Evolutionary conservation across 2,113 vertebrate species (phyloP).

Genomic region (Elaphurus davidianus): DNA sequence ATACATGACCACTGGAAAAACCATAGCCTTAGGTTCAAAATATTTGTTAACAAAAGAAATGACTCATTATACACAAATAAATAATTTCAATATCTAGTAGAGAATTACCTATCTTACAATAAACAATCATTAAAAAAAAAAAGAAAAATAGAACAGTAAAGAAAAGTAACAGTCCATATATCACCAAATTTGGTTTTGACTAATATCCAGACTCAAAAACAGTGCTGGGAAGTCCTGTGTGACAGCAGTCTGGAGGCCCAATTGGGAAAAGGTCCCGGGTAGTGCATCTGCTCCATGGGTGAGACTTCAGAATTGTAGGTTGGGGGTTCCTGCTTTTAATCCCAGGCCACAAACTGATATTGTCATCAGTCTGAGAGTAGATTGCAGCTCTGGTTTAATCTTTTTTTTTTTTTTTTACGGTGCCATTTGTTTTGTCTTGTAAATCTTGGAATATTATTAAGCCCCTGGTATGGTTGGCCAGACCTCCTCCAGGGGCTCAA

Average conservation of each 20-base stretch:
- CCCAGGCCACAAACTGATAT: neutral
- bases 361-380: neutral
- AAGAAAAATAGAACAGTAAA: neutral
- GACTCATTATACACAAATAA: neutral
- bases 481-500: neutral
- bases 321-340: neutral
- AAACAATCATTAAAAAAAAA: neutral
- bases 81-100: neutral
- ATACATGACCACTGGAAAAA: too few relatives aligned
- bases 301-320: neutral
- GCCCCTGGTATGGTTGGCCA: neutral
- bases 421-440: neutral
- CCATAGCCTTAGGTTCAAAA: neutral
- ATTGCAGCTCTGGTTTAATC: neutral
- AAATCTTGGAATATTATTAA: neutral
- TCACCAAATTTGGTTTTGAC: neutral
- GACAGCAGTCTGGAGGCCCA: neutral
- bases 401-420: neutral
- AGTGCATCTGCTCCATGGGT: neutral
- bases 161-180: neutral
- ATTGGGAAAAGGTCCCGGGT: neutral
- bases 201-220: neutral
- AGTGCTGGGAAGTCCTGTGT: neutral
- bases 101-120: neutral
- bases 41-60: neutral